These are phyloP conservation scores for Styela plicata DNA, from an alignment of 23 tunicate species.

Conservation along the genomic window DNA sequence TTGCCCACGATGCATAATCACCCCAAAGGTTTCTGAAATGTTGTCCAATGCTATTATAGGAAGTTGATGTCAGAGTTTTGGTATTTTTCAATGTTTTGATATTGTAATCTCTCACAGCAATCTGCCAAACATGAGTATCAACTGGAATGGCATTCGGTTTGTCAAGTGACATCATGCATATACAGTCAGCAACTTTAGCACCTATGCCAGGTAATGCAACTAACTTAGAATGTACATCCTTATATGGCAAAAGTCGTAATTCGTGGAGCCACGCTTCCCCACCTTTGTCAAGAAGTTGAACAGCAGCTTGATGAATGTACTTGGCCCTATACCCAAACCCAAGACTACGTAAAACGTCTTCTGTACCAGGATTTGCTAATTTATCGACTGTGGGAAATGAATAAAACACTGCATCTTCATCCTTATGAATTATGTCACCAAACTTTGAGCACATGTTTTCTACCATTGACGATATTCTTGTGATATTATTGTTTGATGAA, in stretches of 20 bases:
- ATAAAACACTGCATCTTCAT: conserved; percentile 28
- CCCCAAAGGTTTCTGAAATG: conserved; percentile 78
- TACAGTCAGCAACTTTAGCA: conserved; percentile 85
- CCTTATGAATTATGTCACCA: conserved; percentile 49
- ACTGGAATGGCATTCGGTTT: conserved; percentile 77
- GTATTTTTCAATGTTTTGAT: conserved; percentile 26
- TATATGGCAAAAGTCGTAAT: conserved; percentile 33
- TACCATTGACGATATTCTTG: conserved; percentile 64
- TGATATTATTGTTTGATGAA: conserved; percentile 68
- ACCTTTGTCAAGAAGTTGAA: conserved; percentile 42
- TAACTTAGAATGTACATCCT: conserved; percentile 32
- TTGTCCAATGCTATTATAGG: conserved; percentile 51
- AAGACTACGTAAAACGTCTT: conserved; percentile 42
- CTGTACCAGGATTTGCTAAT: conserved; percentile 26
- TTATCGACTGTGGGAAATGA: conserved; percentile 52
- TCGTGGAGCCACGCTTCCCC: conserved; percentile 61
- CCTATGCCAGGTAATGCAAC: conserved; percentile 64
- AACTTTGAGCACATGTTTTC: conserved; percentile 53
- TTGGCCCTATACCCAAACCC: conserved; percentile 89
- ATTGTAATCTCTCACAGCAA: conserved; percentile 55
- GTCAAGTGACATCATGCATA: conserved; percentile 82
- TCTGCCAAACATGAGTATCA: conserved; percentile 82
- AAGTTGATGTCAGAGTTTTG: conserved; percentile 53
- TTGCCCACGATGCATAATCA: conserved; percentile 80
- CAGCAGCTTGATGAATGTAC: conserved; percentile 55